Conservation (phyloP, 2,113 vertebrate genomes). For the Daubentonia madagascariensis region DNA sequence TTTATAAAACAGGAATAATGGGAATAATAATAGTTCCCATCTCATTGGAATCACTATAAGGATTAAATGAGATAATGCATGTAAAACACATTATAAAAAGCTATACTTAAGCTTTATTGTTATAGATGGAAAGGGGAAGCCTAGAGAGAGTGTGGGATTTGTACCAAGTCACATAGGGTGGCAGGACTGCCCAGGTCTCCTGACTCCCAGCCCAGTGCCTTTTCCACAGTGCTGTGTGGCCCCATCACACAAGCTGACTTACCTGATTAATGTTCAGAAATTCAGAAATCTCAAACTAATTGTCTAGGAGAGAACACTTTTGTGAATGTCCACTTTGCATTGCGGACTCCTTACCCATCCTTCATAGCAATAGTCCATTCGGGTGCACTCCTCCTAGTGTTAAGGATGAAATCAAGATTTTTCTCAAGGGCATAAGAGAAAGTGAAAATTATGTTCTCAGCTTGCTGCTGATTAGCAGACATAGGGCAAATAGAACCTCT, state of each 20-base stretch:
- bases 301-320: not conserved
- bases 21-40: not conserved
- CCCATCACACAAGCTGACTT: not conserved
- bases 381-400: not conserved
- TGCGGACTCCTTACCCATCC: not conserved
- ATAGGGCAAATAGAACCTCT: conserved; percentile 50
- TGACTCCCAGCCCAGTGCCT: not conserved
- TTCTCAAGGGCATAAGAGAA: not conserved
- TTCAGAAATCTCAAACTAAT: conserved; percentile 25
- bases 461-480: conserved; percentile 48
- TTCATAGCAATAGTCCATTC: not conserved
- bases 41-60: not conserved
- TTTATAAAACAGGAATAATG: conserved; percentile 18
- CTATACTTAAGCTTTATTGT: not conserved
- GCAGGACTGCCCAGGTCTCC: not conserved
- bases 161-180: not conserved
- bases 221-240: not conserved
- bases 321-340: not conserved
- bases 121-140: not conserved
- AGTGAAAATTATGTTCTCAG: conserved; percentile 54
- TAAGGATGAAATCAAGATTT: conserved; percentile 39
- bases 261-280: not conserved
- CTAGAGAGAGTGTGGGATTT: not conserved
- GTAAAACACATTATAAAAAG: not conserved
- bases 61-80: not conserved